phyloP scores from a whole-genome alignment of 2,888 invertebrate genomes.

The Drosophila nigricruria region DNA sequence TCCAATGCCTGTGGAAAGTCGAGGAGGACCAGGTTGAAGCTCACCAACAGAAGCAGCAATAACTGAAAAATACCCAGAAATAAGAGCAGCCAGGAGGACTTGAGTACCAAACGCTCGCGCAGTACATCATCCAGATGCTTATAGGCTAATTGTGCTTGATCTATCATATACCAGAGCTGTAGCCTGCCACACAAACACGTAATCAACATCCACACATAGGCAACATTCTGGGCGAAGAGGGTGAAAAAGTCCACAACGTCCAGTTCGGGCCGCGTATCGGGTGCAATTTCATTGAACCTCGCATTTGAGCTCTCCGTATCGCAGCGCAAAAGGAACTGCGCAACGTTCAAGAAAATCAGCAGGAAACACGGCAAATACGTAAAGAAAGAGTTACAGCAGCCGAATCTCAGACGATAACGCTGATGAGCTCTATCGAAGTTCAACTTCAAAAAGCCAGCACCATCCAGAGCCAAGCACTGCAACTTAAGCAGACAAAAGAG shows the following conservation, averaged over 20 bases:
- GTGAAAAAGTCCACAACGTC: background rate
- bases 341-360: background rate
- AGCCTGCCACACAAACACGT: slow-evolving; percentile 6
- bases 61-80: slow-evolving; percentile 29
- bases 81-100: slow-evolving; percentile 20
- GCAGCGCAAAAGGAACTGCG: background rate
- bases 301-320: background rate
- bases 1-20: background rate
- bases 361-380: background rate
- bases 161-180: slow-evolving; percentile 37
- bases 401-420: slow-evolving; percentile 5
- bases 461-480: slow-evolving; percentile 23
- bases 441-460: slow-evolving; percentile 40
- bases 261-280: background rate
- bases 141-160: slow-evolving; percentile 38
- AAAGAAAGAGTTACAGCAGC: background rate
- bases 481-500: slow-evolving; percentile 27
- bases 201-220: slow-evolving; percentile 9
- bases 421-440: slow-evolving; percentile 27
- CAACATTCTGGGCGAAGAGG: background rate
- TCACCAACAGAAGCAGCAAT: slow-evolving; percentile 10
- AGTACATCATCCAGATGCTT: slow-evolving; percentile 21
- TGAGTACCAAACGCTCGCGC: slow-evolving; percentile 1
- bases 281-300: background rate
- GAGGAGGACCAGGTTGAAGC: slow-evolving; percentile 10